Base-by-base conservation (phyloP, 2,113 vertebrate species). In the Opisthocomus hoazin region DNA sequence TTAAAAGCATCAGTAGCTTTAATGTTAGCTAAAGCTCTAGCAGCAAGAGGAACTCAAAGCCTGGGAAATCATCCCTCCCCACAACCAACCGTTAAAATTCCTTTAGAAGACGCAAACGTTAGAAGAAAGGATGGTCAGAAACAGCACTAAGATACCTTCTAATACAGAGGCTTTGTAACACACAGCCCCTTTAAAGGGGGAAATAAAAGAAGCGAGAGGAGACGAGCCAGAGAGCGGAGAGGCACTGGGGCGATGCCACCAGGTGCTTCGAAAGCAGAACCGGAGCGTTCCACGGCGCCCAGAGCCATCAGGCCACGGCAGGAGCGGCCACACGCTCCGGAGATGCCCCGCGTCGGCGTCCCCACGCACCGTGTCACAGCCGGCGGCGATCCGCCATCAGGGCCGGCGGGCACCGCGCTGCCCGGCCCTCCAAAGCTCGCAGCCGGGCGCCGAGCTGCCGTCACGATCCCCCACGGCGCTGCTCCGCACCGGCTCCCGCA, bases 381-480 rank as follows among this genome's bases (percentile, higher is more conserved):
- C 9, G 16, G 43, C 43, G 43, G n/a, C n/a, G n/a, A n/a, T n/a
- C n/a, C n/a, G n/a, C n/a, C n/a, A n/a, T n/a, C n/a, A n/a, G 5
- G 12, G 3, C 10, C 56, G 0, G 15, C 2, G 4, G 32, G n/a
- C 11, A 37, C 8, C 0, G 11, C 9, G 12, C 12, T 4, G 13
- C 8, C 37, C 53, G 2, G 27, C 13, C 46, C 68, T 2, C 0
- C 5, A 11, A 3, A 13, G 17, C 51, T 19, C 0, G 6, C 51
- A 8, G n/a, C 34, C 2, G 22, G 22, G 4, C 4, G 34, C 34
- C 14, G 14, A 56, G 5, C 11, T 5, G 5, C 4, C 74, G 2
- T 1, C 5, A 22, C 32, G 2, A 30, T 16, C 75, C 10, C 1
- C 3, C 3, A 32, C 39, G 27, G 1, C 2, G 19, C 1, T 3